Percentiles rank a stretch among this genome's conserved stretches.
Conservation (phyloP, 2,797 vertebrate genomes). For the Alauda arvensis region DNA sequence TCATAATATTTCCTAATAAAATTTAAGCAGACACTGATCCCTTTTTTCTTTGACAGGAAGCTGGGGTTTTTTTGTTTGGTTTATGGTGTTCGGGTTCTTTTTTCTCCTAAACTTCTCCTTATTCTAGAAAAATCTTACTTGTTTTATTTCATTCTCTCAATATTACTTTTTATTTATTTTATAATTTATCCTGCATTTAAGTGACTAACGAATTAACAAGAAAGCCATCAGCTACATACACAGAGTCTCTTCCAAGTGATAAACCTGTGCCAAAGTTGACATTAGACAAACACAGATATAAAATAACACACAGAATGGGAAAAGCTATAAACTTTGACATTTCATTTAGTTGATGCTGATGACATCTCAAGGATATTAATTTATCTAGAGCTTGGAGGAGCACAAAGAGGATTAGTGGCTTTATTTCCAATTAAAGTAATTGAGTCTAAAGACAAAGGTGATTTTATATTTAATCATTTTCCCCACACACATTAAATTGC, state of each 20-base stretch:
- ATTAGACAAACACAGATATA: not conserved
- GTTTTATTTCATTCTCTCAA: not conserved
- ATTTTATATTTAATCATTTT: not conserved
- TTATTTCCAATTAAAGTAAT: not conserved
- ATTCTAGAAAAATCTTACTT: not conserved
- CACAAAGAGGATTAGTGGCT: not conserved
- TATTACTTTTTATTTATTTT: not conserved
- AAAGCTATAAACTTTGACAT: not conserved
- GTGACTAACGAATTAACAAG: not conserved
- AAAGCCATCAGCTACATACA: not conserved
- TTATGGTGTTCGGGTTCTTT: not conserved
- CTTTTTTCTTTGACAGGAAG: too few relatives aligned
- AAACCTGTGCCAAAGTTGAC: not conserved
- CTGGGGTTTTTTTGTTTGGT: not conserved
- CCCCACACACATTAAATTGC: not conserved
- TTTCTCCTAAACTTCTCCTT: not conserved
- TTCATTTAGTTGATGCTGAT: not conserved
- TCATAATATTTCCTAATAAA: not conserved
- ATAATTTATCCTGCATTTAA: not conserved
- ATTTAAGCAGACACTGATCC: not conserved
- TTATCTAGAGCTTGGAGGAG: not conserved
- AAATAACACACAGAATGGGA: not conserved
- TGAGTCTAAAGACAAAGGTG: not conserved
- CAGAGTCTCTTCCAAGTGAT: not conserved
- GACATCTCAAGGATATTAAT: not conserved